Evolutionary conservation across 2,797 vertebrate species (phyloP).

Genomic region (Rhabdophis nuchalis): DNA sequence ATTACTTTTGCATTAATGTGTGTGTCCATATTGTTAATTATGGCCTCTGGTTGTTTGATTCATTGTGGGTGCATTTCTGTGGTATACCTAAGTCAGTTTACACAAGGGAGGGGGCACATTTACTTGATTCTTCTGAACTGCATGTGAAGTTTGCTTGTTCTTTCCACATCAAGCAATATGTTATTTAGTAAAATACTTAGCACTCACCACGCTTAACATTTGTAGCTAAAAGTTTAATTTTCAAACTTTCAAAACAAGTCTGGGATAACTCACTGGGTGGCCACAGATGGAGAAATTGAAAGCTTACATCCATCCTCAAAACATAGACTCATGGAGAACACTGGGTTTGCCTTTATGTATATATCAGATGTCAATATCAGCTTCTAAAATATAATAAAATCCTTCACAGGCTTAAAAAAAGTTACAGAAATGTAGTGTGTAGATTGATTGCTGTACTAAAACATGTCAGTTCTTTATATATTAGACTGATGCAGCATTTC

Average conservation of each 20-base stretch:
- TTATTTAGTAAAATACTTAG: conserved; percentile 36
- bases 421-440: conserved; percentile 6
- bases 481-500: neutral
- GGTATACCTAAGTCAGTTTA: neutral
- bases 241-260: conserved; percentile 22
- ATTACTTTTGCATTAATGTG: neutral
- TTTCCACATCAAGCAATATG: conserved; percentile 23
- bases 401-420: neutral
- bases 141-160: conserved; percentile 5
- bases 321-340: neutral
- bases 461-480: neutral
- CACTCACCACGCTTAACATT: conserved; percentile 23
- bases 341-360: conserved; percentile 15
- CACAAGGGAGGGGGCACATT: no score
- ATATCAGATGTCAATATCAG: neutral
- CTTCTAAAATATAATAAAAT: neutral
- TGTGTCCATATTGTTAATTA: neutral
- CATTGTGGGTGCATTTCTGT: neutral
- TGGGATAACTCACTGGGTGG: conserved; percentile 18
- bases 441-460: neutral
- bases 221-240: conserved; percentile 17
- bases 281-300: neutral
- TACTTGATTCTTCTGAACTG: conserved; percentile 8
- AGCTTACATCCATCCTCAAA: neutral
- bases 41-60: neutral